Percentiles rank a stretch among this genome's conserved stretches.
These are phyloP conservation scores for Patagioenas fasciata DNA, from an alignment of 2,113 vertebrate species.

Conservation along the genomic window DNA sequence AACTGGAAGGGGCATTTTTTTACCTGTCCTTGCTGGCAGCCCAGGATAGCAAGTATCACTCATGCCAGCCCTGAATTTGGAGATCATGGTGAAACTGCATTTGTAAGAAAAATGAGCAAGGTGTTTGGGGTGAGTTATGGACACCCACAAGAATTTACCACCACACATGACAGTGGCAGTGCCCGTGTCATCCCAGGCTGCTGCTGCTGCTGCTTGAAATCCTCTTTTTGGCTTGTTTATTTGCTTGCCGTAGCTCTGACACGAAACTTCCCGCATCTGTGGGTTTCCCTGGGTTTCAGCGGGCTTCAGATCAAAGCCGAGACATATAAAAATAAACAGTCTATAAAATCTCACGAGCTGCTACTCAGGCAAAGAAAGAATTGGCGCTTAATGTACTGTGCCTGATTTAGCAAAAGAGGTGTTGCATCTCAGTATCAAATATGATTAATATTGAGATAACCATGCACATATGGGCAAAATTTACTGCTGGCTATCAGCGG, in stretches of 20 bases:
- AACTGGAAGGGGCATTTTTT: background rate
- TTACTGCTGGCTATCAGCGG: background rate
- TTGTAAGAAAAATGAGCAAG: conserved; percentile 35
- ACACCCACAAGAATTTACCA: background rate
- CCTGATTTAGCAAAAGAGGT: background rate
- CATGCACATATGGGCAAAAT: background rate
- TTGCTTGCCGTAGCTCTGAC: background rate
- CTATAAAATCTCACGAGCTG: background rate
- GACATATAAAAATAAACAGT: background rate
- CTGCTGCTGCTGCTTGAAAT: background rate
- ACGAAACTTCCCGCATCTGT: fast-evolving
- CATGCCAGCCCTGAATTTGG: background rate
- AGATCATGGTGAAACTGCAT: conserved; percentile 32
- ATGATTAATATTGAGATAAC: background rate
- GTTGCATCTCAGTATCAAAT: background rate
- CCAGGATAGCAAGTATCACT: background rate
- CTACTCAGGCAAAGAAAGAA: background rate
- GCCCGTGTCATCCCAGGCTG: background rate
- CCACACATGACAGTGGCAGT: background rate
- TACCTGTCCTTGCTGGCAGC: background rate
- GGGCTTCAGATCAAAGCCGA: background rate
- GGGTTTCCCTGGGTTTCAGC: background rate
- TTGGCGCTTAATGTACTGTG: background rate
- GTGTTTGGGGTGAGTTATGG: background rate
- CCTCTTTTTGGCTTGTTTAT: background rate